These are phyloP conservation scores for Fragum whitleyi DNA, from an alignment of 2,888 invertebrate species.

Conservation along the genomic window DNA sequence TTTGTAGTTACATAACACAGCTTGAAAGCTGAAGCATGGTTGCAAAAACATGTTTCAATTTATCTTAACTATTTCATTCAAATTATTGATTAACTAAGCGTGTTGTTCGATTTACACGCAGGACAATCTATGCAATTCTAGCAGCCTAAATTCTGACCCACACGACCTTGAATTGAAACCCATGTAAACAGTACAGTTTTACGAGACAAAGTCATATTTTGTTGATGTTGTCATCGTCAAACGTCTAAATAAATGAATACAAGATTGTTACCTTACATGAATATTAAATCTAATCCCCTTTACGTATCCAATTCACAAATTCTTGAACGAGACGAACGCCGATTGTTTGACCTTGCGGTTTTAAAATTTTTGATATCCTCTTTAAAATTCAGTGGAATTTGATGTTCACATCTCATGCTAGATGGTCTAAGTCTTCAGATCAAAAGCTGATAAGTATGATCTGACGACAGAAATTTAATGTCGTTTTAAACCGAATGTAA, in stretches of 20 bases:
- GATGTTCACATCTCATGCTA: not conserved
- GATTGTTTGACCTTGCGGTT: not conserved
- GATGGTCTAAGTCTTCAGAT: not conserved
- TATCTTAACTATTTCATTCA: too few species aligned
- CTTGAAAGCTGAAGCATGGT: too few species aligned
- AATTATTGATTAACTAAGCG: too few species aligned
- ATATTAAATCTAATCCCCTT: too few species aligned
- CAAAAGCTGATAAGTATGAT: not conserved
- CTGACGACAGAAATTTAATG: not conserved
- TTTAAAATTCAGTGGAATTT: not conserved
- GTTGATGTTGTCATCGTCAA: too few species aligned
- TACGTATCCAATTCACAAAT: too few species aligned
- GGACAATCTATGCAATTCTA: not conserved
- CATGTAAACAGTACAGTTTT: slow-evolving; percentile 9
- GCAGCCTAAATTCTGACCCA: slow-evolving; percentile 58
- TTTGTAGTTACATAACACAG: not conserved
- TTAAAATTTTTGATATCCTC: not conserved
- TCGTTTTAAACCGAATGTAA: not conserved
- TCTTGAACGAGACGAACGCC: not conserved
- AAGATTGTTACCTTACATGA: too few species aligned
- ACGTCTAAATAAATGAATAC: too few species aligned
- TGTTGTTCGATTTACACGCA: too few species aligned
- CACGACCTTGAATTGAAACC: slow-evolving; percentile 44
- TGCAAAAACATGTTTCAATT: too few species aligned
- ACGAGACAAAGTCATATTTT: not conserved